Percentiles rank a stretch among this genome's conserved stretches.
phyloP scores from a whole-genome alignment of 2,797 vertebrate genomes.

The Hybognathus amarus region DNA sequence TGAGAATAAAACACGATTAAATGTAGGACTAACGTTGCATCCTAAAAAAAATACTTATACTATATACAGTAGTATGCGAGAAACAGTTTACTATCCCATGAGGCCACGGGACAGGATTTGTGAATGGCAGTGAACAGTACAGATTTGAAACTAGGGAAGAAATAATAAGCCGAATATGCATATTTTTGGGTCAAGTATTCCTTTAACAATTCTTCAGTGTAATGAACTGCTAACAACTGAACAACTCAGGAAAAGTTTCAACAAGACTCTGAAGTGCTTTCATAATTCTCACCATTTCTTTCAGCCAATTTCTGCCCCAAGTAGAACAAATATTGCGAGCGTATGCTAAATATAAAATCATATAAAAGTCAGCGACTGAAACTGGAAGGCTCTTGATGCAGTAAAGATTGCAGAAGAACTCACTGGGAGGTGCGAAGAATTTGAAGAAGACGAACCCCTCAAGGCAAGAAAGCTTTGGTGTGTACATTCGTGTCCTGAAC shows the following conservation, averaged over 20 bases:
- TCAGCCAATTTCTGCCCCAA: not conserved
- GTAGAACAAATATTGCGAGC: constrained; percentile 23
- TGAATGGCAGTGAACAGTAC: not conserved
- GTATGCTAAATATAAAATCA: constrained; percentile 15
- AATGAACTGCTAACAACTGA: constrained; percentile 2
- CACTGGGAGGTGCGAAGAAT: constrained; percentile 93
- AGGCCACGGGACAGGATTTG: not conserved
- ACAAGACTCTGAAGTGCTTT: not conserved
- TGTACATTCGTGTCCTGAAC: constrained; percentile 93
- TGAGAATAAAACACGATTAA: not conserved
- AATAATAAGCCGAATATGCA: not conserved
- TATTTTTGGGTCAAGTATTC: not conserved
- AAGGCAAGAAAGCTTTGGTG: constrained; percentile 93
- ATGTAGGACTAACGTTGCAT: not conserved
- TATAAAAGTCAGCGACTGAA: not conserved
- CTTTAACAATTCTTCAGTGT: not conserved
- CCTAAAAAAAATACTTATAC: not conserved
- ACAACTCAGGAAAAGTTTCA: constrained; percentile 12
- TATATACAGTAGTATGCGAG: not conserved
- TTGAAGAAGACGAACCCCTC: constrained; percentile 94
- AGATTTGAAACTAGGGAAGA: not conserved
- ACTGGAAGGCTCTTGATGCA: constrained; percentile 8
- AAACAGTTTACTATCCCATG: not conserved
- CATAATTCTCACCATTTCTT: not conserved
- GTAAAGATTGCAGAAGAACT: constrained; percentile 61